A percentile compares a stretch with the other conserved stretches of the same genome.
phyloP scores from a whole-genome alignment of 2,888 invertebrate genomes.

The Cyrtodaria siliqua region DNA sequence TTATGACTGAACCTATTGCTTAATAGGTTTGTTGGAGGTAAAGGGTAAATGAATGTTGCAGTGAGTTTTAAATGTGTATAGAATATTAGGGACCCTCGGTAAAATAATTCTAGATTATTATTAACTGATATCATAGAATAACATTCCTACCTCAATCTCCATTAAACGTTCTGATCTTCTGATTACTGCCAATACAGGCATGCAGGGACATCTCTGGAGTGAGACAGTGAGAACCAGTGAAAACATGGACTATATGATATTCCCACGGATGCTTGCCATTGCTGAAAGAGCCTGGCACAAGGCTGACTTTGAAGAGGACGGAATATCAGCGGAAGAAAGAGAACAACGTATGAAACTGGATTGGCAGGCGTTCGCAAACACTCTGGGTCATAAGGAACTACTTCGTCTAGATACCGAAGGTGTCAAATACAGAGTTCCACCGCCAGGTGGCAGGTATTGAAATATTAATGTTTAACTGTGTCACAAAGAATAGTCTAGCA shows the following conservation, averaged over 20 bases:
- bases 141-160: no score
- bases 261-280: constrained; percentile 77
- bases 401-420: constrained; percentile 69
- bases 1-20: no score
- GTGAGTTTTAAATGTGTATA: no score
- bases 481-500: no score
- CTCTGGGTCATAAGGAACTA: constrained; percentile 76
- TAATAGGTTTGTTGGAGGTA: no score
- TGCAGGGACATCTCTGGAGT: constrained; percentile 82
- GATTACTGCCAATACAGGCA: constrained; percentile 69
- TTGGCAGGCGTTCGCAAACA: constrained; percentile 76
- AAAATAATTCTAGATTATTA: no score
- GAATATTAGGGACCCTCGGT: no score
- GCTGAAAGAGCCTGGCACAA: constrained; percentile 83
- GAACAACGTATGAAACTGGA: constrained; percentile 46
- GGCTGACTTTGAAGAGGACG: constrained; percentile 73
- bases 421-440: constrained; percentile 73
- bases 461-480: no score
- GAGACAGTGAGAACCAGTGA: constrained; percentile 73
- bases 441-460: constrained; percentile 77
- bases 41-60: no score
- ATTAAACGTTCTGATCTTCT: no score
- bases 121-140: no score
- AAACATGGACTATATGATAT: constrained; percentile 76
- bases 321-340: constrained; percentile 11